Conservation (phyloP, 2,797 vertebrate species). For the Caiman crocodilus region DNA sequence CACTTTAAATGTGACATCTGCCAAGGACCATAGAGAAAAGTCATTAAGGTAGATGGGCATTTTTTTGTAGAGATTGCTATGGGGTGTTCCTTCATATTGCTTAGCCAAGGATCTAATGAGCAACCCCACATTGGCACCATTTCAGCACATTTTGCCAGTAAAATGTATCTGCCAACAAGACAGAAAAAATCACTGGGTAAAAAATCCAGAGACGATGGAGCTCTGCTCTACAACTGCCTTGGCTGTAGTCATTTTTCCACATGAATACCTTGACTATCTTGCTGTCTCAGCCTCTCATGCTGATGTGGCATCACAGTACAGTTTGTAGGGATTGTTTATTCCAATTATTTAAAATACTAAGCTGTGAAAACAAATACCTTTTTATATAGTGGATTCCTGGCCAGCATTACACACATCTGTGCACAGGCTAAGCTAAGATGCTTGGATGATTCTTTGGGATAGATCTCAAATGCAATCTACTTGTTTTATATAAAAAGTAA, state of each 20-base stretch:
- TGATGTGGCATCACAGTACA: background rate
- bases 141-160: background rate
- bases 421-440: constrained; percentile 34
- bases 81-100: background rate
- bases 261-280: background rate
- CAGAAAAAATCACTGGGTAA: background rate
- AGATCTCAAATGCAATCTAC: background rate
- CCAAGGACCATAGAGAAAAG: background rate
- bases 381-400: constrained; percentile 33
- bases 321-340: background rate
- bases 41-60: background rate
- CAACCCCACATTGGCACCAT: background rate
- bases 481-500: background rate
- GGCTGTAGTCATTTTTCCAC: background rate
- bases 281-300: background rate
- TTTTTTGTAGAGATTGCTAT: background rate
- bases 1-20: no score
- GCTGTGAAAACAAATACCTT: constrained; percentile 21
- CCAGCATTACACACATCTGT: constrained; percentile 7
- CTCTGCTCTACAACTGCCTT: background rate
- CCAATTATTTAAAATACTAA: background rate
- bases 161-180: background rate
- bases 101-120: background rate
- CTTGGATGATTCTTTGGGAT: constrained; percentile 29
- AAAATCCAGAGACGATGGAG: background rate